Evolutionary conservation across 2,888 invertebrate genomes (phyloP).

Genomic region (Tinea trinotella): DNA sequence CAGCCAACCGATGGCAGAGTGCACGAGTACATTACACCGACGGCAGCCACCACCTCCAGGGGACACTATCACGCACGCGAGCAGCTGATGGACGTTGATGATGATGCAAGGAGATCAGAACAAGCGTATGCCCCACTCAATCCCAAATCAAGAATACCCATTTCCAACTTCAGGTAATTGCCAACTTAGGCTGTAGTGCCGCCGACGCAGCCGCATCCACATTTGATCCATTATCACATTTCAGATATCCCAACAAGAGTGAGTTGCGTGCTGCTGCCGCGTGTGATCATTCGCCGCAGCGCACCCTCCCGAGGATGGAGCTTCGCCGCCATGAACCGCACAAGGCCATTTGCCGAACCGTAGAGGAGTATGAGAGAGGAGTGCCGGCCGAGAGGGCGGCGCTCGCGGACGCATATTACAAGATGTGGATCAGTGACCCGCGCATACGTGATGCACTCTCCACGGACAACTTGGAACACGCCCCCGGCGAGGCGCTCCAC

Average conservation of each 20-base stretch:
- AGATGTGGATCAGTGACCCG: constrained; percentile 80
- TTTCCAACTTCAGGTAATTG: constrained; percentile 50
- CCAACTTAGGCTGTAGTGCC: no score
- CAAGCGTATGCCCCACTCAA: constrained; percentile 31
- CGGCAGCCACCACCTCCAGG: background rate
- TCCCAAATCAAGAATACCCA: constrained; percentile 55
- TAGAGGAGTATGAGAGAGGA: no score
- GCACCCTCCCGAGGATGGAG: no score
- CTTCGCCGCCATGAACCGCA: no score
- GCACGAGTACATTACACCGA: background rate
- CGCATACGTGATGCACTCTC: constrained; percentile 86
- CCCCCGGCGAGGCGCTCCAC: constrained; percentile 93
- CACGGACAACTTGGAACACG: constrained; percentile 86
- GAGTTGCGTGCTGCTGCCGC: constrained; percentile 40
- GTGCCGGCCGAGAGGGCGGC: constrained; percentile 42
- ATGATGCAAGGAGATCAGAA: constrained; percentile 26
- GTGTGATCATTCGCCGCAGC: constrained; percentile 47
- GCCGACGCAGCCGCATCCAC: no score
- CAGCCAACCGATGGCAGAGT: background rate
- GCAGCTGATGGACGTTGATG: no score
- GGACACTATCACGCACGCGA: background rate
- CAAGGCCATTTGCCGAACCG: constrained; percentile 28
- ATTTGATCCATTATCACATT: background rate
- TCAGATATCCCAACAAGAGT: constrained; percentile 52
- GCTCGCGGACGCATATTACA: constrained; percentile 84